Evolutionary conservation across 2,888 invertebrate genomes (phyloP).

Genomic region (Caprella mutica): DNA sequence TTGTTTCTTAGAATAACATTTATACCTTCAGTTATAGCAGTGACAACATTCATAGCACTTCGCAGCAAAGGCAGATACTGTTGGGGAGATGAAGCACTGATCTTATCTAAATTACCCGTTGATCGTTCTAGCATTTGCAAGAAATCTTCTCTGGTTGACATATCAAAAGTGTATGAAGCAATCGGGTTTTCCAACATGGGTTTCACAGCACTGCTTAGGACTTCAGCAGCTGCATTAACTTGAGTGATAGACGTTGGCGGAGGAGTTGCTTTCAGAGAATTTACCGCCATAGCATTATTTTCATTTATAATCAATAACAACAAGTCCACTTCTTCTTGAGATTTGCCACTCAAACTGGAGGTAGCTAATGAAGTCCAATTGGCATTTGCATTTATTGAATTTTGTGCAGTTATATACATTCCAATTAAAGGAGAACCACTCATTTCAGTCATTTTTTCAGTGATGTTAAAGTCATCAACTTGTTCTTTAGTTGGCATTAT

Average conservation of each 20-base stretch:
- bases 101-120: not conserved
- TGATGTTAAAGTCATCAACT: slow-evolving; percentile 1
- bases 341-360: not conserved
- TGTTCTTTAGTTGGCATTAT: slow-evolving; percentile 13
- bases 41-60: slow-evolving; percentile 6
- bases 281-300: not conserved
- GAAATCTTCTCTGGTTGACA: not conserved
- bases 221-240: not conserved
- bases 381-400: not conserved
- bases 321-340: not conserved
- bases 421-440: not conserved
- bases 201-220: not conserved
- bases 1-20: slow-evolving; percentile 16
- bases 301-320: not conserved
- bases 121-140: not conserved
- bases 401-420: slow-evolving; percentile 1
- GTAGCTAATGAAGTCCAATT: not conserved
- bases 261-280: not conserved
- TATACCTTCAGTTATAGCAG: slow-evolving; percentile 10
- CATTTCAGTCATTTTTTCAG: not conserved
- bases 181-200: not conserved
- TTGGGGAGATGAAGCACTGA: slow-evolving; percentile 10
- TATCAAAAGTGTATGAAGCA: not conserved
- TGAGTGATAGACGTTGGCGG: not conserved
- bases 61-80: not conserved